These are phyloP conservation scores for Thymallus thymallus DNA, from an alignment of 2,113 vertebrate species.

Conservation along the genomic window DNA sequence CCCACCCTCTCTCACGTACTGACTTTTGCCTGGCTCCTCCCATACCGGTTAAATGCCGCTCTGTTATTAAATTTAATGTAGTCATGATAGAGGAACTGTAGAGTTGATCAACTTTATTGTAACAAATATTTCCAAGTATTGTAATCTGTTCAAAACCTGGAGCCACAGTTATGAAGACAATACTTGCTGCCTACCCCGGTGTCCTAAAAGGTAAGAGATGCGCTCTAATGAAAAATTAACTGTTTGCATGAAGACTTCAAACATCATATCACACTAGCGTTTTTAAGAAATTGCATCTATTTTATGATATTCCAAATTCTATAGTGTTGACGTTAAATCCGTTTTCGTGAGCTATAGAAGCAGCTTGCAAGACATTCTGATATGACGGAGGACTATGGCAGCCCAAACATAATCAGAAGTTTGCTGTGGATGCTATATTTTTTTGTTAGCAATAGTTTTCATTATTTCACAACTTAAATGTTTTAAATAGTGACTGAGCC, in stretches of 20 bases:
- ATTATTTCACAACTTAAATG: no score
- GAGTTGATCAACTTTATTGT: conserved; percentile 19
- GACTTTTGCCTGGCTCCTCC: conserved; percentile 51
- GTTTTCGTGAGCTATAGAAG: no score
- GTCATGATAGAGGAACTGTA: conserved; percentile 50
- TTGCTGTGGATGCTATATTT: no score
- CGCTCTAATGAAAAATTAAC: neutral
- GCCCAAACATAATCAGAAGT: no score
- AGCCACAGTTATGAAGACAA: conserved; percentile 83
- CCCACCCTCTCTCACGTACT: neutral
- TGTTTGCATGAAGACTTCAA: neutral
- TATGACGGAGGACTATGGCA: no score
- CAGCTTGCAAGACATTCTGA: no score
- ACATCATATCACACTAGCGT: no score
- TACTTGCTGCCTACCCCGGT: conserved; percentile 92
- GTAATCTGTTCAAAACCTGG: neutral
- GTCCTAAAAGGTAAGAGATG: conserved; percentile 78
- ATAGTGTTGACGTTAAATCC: no score
- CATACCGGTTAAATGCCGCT: conserved; percentile 49
- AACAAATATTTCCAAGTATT: conserved; percentile 6
- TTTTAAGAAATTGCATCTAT: no score
- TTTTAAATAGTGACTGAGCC: no score
- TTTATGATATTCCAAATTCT: no score
- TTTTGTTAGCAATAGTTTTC: no score
- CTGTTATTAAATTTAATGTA: conserved; percentile 1